Conservation (phyloP, 2,113 vertebrate genomes). For the Bostrychus sinensis region DNA sequence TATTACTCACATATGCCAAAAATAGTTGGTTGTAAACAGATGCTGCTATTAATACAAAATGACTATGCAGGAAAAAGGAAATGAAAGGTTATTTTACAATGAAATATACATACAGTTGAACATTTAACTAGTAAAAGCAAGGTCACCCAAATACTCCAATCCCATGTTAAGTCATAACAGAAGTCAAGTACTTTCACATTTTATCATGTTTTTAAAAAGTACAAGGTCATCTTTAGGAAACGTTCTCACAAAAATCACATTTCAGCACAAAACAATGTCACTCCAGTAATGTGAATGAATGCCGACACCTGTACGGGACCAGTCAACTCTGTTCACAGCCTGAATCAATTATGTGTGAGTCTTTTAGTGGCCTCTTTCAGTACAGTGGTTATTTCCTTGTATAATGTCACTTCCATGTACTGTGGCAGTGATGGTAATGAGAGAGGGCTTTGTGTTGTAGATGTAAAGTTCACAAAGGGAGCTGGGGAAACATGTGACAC, state of each 20-base stretch:
- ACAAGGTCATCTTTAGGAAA: neutral
- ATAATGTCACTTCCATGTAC: conserved; percentile 10
- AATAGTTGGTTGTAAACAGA: conserved; percentile 27
- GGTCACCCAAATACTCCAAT: neutral
- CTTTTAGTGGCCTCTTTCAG: conserved; percentile 7
- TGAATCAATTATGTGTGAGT: conserved; percentile 23
- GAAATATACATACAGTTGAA: too few relatives aligned
- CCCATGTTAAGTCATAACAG: neutral
- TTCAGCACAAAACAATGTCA: neutral
- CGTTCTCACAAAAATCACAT: neutral
- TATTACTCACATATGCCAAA: neutral
- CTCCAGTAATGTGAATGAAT: neutral
- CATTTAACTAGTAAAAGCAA: neutral
- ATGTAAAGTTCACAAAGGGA: neutral
- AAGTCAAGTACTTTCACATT: neutral
- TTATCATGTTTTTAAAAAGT: neutral
- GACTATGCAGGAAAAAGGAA: neutral
- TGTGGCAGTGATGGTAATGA: neutral
- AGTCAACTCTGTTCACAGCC: neutral
- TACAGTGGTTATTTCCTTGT: neutral
- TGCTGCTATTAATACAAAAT: neutral
- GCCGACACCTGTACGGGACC: neutral
- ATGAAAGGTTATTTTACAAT: too few relatives aligned
- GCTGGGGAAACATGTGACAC: neutral
- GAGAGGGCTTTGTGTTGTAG: conserved; percentile 10